phyloP scores from a whole-genome alignment of 2,888 invertebrate genomes.

The Drosophila koepferae region DNA sequence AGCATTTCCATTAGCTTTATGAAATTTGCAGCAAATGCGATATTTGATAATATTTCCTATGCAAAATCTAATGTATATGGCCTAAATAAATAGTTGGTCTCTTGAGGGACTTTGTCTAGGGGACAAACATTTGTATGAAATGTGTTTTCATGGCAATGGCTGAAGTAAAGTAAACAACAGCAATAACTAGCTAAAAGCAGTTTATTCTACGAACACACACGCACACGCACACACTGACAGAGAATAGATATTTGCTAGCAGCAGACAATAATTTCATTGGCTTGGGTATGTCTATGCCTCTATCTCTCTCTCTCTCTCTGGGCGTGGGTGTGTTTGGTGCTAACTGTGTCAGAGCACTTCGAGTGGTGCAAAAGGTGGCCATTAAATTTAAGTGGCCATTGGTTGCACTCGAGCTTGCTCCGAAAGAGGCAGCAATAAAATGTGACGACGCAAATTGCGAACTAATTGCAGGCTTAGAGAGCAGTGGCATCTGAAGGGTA shows the following conservation, averaged over 20 bases:
- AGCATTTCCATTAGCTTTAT: constrained; percentile 37
- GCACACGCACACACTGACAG: neutral
- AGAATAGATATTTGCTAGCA: constrained; percentile 6
- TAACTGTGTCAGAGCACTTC: constrained; percentile 23
- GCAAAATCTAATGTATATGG: constrained; percentile 39
- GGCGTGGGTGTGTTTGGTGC: constrained; percentile 4
- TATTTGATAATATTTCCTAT: constrained; percentile 48
- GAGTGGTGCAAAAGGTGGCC: constrained; percentile 34
- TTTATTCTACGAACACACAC: constrained; percentile 48
- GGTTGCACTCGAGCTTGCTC: constrained; percentile 3
- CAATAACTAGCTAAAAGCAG: constrained; percentile 59
- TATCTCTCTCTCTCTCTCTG: neutral
- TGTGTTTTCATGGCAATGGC: constrained; percentile 26
- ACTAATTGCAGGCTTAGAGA: constrained; percentile 54
- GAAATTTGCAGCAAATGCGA: constrained; percentile 27
- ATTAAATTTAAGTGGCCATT: constrained; percentile 47
- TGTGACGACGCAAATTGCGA: constrained; percentile 53
- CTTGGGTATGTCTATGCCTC: neutral
- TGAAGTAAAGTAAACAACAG: constrained; percentile 17
- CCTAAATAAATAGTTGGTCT: constrained; percentile 56
- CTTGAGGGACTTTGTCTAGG: neutral
- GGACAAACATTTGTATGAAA: constrained; percentile 16
- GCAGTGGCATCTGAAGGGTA: constrained; percentile 11
- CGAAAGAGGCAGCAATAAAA: constrained; percentile 1
- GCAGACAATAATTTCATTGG: constrained; percentile 18